phyloP scores from a whole-genome alignment of 1,140 invertebrate species.

The Drosophila rufa region DNA sequence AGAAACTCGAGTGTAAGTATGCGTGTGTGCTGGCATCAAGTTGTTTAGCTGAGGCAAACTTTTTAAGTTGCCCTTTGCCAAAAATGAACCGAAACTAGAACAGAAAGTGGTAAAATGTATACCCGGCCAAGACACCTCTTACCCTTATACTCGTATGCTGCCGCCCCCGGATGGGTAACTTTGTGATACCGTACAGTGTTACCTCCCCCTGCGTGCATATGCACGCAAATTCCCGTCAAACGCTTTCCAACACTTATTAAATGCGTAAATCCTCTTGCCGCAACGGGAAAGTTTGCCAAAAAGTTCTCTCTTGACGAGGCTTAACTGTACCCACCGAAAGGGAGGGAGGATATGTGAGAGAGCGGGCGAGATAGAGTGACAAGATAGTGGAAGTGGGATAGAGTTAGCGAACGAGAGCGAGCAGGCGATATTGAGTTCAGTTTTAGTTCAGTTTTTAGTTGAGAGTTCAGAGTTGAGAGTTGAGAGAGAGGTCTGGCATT shows the following conservation, averaged over 20 bases:
- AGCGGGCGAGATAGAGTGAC: constrained; percentile 17
- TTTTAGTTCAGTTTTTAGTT: constrained; percentile 34
- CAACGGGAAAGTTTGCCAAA: neutral
- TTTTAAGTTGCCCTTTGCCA: constrained; percentile 64
- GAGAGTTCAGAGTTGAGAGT: constrained; percentile 24
- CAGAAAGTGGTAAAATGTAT: constrained; percentile 40
- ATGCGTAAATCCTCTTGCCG: constrained; percentile 10
- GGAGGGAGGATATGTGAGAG: neutral
- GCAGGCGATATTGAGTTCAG: constrained; percentile 42
- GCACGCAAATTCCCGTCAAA: constrained; percentile 20
- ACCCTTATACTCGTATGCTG: neutral
- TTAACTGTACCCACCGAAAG: constrained; percentile 5
- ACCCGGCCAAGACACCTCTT: constrained; percentile 36
- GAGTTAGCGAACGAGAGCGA: constrained; percentile 35
- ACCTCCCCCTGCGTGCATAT: constrained; percentile 8
- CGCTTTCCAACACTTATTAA: constrained; percentile 31
- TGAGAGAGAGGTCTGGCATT: constrained; percentile 45
- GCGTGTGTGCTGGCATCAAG: constrained; percentile 53
- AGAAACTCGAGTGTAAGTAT: constrained; percentile 1
- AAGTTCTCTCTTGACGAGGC: constrained; percentile 5
- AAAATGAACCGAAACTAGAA: constrained; percentile 67
- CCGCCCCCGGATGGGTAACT: neutral
- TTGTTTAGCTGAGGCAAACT: constrained; percentile 64
- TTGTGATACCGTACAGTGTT: constrained; percentile 26
- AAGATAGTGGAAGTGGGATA: constrained; percentile 30